A percentile compares a stretch with the other conserved stretches of the same genome.
These are phyloP conservation scores for Corticium candelabrum DNA, from an alignment of 37 sponge, comb jelly and placozoan genomes.

Conservation along the genomic window DNA sequence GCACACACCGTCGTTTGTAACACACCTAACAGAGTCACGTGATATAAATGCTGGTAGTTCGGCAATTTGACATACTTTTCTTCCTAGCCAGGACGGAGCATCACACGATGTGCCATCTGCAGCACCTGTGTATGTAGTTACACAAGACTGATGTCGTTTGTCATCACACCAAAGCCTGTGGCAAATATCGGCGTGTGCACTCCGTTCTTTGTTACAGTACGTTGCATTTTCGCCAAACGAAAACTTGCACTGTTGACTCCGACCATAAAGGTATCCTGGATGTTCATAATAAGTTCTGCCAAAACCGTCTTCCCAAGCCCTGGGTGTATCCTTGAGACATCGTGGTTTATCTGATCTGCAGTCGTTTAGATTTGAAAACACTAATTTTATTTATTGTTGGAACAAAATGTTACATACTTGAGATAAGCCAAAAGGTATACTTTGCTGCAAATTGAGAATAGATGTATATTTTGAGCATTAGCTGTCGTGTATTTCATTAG, in stretches of 20 bases:
- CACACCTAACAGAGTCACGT: too few relatives aligned
- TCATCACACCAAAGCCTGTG: neutral
- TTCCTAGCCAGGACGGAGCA: too few relatives aligned
- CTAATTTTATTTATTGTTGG: neutral
- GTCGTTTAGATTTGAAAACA: neutral
- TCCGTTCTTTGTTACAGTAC: neutral
- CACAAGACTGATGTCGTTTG: neutral
- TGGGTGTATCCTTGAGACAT: neutral
- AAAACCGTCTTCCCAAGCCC: neutral
- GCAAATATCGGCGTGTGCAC: neutral
- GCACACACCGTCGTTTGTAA: neutral
- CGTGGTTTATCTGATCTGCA: neutral
- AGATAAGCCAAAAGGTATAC: neutral
- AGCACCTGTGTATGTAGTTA: neutral
- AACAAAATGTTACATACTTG: neutral
- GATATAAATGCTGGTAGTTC: too few relatives aligned
- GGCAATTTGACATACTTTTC: too few relatives aligned
- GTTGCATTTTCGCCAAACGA: neutral
- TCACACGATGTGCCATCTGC: constrained; percentile 5
- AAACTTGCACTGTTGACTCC: neutral
- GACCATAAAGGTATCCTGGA: neutral
- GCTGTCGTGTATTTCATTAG: too few relatives aligned
- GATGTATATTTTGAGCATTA: too few relatives aligned
- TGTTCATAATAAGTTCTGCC: neutral
- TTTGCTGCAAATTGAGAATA: too few relatives aligned